These are phyloP conservation scores for Menidia beryllina DNA, from an alignment of 2,113 vertebrate species.

Conservation along the genomic window DNA sequence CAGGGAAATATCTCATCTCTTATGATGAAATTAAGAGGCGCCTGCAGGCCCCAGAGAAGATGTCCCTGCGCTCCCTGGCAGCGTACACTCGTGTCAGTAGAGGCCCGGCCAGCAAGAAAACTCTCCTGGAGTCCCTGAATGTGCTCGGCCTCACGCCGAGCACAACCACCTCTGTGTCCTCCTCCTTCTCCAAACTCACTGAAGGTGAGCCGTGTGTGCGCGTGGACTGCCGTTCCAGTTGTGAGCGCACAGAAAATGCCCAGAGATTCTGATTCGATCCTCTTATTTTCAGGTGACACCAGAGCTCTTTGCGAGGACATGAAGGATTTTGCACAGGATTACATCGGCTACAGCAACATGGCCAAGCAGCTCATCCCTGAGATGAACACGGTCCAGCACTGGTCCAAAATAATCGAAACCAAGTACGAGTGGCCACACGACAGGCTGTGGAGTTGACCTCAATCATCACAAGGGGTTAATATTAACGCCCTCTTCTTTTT, in stretches of 20 bases:
- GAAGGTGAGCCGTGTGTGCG: slow-evolving; percentile 71
- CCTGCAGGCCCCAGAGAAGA: slow-evolving; percentile 83
- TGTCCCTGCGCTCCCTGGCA: slow-evolving; percentile 84
- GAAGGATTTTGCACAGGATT: slow-evolving; percentile 84
- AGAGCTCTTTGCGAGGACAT: slow-evolving; percentile 81
- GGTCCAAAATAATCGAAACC: slow-evolving; percentile 86
- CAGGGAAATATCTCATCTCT: slow-evolving; percentile 82
- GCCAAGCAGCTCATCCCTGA: slow-evolving; percentile 83
- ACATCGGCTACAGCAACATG: slow-evolving; percentile 82
- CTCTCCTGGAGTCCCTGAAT: slow-evolving; percentile 79
- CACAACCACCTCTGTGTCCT: slow-evolving; percentile 84
- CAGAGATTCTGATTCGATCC: neutral
- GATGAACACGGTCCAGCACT: slow-evolving; percentile 85
- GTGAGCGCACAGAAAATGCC: too few relatives aligned
- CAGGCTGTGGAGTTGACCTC: neutral
- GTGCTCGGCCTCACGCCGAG: slow-evolving; percentile 83
- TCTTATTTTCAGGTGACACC: slow-evolving; percentile 75
- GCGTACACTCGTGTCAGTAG: slow-evolving; percentile 85
- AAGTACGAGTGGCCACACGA: slow-evolving; percentile 64
- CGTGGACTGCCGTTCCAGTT: neutral
- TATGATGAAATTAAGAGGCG: slow-evolving; percentile 84
- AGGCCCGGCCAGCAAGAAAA: slow-evolving; percentile 84
- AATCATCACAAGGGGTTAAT: neutral
- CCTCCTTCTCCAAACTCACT: slow-evolving; percentile 85
- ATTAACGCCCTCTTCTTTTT: slow-evolving; percentile 8